Percentiles rank a stretch among this genome's conserved stretches.
These are phyloP conservation scores for Hycleus phaleratus DNA, from an alignment of 1,140 invertebrate species.

Conservation along the genomic window DNA sequence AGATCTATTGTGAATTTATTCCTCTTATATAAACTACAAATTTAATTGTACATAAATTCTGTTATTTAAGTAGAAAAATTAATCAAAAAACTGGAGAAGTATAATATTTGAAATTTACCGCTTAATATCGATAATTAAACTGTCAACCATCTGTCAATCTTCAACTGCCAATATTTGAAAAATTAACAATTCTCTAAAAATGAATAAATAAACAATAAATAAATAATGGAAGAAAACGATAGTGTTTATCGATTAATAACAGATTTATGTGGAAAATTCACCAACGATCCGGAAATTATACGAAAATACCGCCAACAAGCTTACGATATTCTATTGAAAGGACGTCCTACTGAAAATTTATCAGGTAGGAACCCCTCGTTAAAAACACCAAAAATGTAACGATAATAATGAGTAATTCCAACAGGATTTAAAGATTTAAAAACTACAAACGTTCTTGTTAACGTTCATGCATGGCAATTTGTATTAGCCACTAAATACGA, in stretches of 20 bases:
- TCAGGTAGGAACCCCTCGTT: no score
- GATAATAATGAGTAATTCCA: slow-evolving; percentile 12
- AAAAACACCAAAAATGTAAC: slow-evolving; percentile 9
- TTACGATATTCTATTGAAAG: slow-evolving; percentile 27
- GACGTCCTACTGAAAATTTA: slow-evolving; percentile 6
- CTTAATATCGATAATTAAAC: no score
- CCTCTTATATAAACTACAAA: no score
- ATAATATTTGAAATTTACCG: no score
- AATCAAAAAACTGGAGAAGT: no score
- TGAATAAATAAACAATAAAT: slow-evolving; percentile 4
- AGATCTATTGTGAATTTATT: no score
- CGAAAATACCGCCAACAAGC: slow-evolving; percentile 21
- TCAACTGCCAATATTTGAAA: neutral
- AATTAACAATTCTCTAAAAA: neutral
- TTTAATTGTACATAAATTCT: no score
- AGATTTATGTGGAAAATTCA: slow-evolving; percentile 29
- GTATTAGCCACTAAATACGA: slow-evolving; percentile 26
- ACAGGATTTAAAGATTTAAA: slow-evolving; percentile 22
- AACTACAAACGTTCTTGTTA: slow-evolving; percentile 26
- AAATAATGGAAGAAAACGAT: slow-evolving; percentile 10
- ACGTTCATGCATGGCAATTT: slow-evolving; percentile 34
- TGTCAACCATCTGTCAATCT: no score
- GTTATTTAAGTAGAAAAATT: no score
- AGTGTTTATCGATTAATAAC: slow-evolving; percentile 31
- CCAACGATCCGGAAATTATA: slow-evolving; percentile 8